Conservation (phyloP, 2,797 vertebrate genomes). For the Botia kubotai region DNA sequence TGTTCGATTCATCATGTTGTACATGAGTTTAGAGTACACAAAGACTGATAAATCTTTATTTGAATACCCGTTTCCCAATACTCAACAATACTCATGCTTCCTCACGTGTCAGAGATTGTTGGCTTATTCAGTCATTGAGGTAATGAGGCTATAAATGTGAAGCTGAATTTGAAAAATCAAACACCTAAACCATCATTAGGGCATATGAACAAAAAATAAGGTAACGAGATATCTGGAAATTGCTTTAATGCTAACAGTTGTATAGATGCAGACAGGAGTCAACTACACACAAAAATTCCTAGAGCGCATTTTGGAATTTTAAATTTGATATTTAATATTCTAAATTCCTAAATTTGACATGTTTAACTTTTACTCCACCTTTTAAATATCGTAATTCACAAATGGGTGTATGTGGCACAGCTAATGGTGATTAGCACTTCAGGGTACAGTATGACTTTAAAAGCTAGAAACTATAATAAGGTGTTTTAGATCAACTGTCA, state of each 20-base stretch:
- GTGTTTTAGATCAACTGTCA: constrained; percentile 2
- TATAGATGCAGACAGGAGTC: not conserved
- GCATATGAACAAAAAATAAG: not conserved
- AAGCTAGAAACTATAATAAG: not conserved
- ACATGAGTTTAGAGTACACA: not conserved
- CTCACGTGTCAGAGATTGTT: constrained; percentile 30
- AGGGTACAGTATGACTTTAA: not conserved
- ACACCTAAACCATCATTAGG: not conserved
- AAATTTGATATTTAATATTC: not conserved
- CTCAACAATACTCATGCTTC: not conserved
- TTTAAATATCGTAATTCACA: not conserved
- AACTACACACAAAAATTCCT: constrained; percentile 1
- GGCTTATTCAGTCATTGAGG: not conserved
- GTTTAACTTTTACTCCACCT: not conserved
- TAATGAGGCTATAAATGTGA: constrained; percentile 20
- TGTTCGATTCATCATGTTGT: constrained; percentile 18
- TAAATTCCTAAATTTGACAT: not conserved
- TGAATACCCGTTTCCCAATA: no score
- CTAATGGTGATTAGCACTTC: not conserved
- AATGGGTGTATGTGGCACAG: not conserved
- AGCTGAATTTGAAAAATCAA: constrained; percentile 14
- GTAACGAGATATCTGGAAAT: not conserved
- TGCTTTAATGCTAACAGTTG: not conserved
- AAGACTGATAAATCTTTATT: not conserved
- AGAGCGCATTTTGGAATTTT: not conserved